A percentile compares a stretch with the other conserved stretches of the same genome.
Conservation (phyloP, 2,888 invertebrate species). For the Diadegma fenestrale region DNA sequence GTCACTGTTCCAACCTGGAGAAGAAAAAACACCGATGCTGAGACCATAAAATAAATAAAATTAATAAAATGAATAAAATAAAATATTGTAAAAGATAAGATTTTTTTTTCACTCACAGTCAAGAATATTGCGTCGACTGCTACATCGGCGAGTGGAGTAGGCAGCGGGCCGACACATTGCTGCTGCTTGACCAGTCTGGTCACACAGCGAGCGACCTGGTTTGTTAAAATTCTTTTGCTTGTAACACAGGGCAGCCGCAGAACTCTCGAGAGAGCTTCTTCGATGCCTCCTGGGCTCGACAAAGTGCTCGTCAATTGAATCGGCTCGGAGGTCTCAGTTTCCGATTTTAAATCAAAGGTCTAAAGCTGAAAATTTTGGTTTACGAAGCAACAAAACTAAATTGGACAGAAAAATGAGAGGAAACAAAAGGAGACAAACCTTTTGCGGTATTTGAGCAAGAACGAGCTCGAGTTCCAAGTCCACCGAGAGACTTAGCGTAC, state of each 20-base stretch:
- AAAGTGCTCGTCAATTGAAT: slow-evolving; percentile 87
- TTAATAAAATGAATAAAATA: too few relatives aligned
- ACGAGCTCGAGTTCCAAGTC: slow-evolving; percentile 96
- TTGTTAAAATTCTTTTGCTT: slow-evolving; percentile 97
- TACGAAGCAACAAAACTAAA: slow-evolving; percentile 1
- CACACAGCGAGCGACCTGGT: slow-evolving; percentile 98
- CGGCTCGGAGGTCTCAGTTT: slow-evolving; percentile 85
- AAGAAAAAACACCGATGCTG: too few relatives aligned
- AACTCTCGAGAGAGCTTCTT: slow-evolving; percentile 91
- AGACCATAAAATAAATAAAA: too few relatives aligned
- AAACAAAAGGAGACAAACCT: slow-evolving; percentile 82
- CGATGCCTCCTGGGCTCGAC: slow-evolving; percentile 84
- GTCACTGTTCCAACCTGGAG: slow-evolving; percentile 92
- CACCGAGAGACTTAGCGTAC: slow-evolving; percentile 89
- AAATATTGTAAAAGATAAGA: too few relatives aligned
- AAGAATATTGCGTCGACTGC: slow-evolving; percentile 95
- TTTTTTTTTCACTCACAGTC: slow-evolving; percentile 85
- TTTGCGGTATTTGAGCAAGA: slow-evolving; percentile 94
- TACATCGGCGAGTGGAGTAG: slow-evolving; percentile 97
- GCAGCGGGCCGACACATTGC: slow-evolving; percentile 98
- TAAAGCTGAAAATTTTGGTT: slow-evolving; percentile 71
- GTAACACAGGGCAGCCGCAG: slow-evolving; percentile 95
- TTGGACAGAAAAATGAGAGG: background rate
- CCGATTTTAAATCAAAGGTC: slow-evolving; percentile 88
- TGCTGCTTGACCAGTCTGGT: slow-evolving; percentile 98